Base-by-base conservation (phyloP, 2,797 vertebrate species). In the Sebastes nivosus region DNA sequence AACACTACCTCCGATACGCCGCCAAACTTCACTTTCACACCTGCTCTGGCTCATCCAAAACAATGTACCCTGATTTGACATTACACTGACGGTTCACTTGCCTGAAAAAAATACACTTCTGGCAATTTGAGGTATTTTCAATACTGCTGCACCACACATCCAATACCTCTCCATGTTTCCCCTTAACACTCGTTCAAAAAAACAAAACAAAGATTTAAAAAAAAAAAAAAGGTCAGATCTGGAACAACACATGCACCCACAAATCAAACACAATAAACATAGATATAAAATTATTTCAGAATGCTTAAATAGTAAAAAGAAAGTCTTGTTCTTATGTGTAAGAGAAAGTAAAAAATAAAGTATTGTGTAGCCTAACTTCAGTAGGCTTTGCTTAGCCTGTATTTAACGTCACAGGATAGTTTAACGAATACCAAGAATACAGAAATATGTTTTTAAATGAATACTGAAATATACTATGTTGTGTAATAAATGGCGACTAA, bases 121-220 rank as follows among this genome's bases (percentile, higher is more conserved):
- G 87, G 86, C 76, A 88, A 79, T 70, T 70, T 89, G 89, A 93
- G 92, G 92, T 94, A 93, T 91, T 92, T 90, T 88, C 76, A 93
- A 88, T 86, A 89, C 87, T 93, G 87, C 84, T 85, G 81, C 70
- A 77, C 58, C 76, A 84, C 50, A 81, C 66, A 68, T 66, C 36
- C 50, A 81, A 88, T 87, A 87, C 88, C 89, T 87, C 81, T 34
- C 58, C 58, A 71, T 4, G 36, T 38, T 75, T 82, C 42, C n/a
- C 67, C 59, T 58, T 32, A 77, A 86, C 57, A 76, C 65, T 61
- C 55, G 52, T 58, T 78, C 24, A 57, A 60, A 46, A 20, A 55
- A 69, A 54, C 38, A 22, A 13, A 34, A 58, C 2, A 55, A 27
- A 58, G 14, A 50, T 24, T 58, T 25, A 29, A 27, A 38, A 29